Base-by-base conservation (phyloP, 2,113 vertebrate species). In the Percopsis transmontana region DNA sequence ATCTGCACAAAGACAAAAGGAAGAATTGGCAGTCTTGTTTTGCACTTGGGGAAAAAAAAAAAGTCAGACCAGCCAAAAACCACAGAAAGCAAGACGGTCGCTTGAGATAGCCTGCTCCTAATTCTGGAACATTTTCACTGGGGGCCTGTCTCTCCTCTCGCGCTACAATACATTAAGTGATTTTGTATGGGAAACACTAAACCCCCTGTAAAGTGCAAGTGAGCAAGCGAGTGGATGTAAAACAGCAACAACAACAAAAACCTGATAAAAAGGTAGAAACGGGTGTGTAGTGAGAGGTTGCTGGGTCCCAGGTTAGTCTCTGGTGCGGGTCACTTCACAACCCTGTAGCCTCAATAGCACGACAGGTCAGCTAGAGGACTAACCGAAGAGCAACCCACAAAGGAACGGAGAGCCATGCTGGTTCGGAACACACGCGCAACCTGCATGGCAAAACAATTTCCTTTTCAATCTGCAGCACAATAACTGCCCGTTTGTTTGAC, bases 291-390 rank as follows among this genome's bases (percentile, higher is more conserved):
- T 55, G 52, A 61, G 62, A 47, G 72, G 67, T 21, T 39, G 73
- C 13, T 1, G 54, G 54, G 70, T 67, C 59, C 58, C 70, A 72
- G 80, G 83, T 82, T 79, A 82, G 80, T 58, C 68, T 4, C 60
- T 1, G 51, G 12, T 68, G 82, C 51, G 77, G 78, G 70, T 64
- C 74, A 78, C 85, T 87, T 83, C 66, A 82, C 86, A 81, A 77
- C 58, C 80, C 80, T 76, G 69, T 67, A 74, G 71, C 69, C 81
- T 80, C 80, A 88, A 51, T 81, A 77, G 69, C 79, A 55, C 66
- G 80, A 87, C 83, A 76, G 84, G 84, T 88, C 89, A 87, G 76
- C 80, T 84, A 69, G 78, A 84, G 79, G 86, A 82, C 74, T 67
- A 45, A 6, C 74, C 81, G 72, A 80, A 75, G 68, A 89, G 67